These are phyloP conservation scores for Drosophila sulfurigaster DNA, from an alignment of 1,140 invertebrate genomes.

Conservation along the genomic window DNA sequence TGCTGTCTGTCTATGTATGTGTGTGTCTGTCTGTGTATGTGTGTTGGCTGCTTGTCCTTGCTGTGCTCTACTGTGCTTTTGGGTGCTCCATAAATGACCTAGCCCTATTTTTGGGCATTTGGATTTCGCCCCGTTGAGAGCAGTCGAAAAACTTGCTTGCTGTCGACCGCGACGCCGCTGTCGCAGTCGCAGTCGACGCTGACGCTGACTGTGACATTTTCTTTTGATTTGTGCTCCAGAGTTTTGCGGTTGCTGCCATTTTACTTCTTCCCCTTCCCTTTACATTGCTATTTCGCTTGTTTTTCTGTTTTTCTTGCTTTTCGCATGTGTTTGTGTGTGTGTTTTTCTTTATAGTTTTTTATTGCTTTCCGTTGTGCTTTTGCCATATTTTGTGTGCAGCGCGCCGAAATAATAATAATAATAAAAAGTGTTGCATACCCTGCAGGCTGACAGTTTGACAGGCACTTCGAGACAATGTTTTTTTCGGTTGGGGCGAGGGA, in stretches of 20 bases:
- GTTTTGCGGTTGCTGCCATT: constrained; percentile 28
- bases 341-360: constrained; percentile 19
- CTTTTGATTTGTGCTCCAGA: constrained; percentile 36
- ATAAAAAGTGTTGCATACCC: constrained; percentile 42
- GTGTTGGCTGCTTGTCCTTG: constrained; percentile 30
- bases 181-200: constrained; percentile 33
- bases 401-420: constrained; percentile 30
- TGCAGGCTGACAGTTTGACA: constrained; percentile 37
- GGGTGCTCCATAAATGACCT: constrained; percentile 65
- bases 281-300: neutral
- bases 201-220: constrained; percentile 28
- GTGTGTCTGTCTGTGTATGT: constrained; percentile 14
- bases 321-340: constrained; percentile 14
- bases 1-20: constrained; percentile 20
- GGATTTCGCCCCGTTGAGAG: constrained; percentile 37
- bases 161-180: constrained; percentile 19
- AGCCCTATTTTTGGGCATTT: constrained; percentile 72
- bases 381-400: constrained; percentile 19
- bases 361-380: constrained; percentile 41
- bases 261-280: neutral
- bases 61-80: constrained; percentile 22
- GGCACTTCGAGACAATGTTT: constrained; percentile 5
- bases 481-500: too few species aligned
- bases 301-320: neutral
- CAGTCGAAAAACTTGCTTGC: constrained; percentile 45